Percentiles rank a stretch among this genome's conserved stretches.
These are phyloP conservation scores for Thumatha senex DNA, from an alignment of 2,888 invertebrate species.

Conservation along the genomic window DNA sequence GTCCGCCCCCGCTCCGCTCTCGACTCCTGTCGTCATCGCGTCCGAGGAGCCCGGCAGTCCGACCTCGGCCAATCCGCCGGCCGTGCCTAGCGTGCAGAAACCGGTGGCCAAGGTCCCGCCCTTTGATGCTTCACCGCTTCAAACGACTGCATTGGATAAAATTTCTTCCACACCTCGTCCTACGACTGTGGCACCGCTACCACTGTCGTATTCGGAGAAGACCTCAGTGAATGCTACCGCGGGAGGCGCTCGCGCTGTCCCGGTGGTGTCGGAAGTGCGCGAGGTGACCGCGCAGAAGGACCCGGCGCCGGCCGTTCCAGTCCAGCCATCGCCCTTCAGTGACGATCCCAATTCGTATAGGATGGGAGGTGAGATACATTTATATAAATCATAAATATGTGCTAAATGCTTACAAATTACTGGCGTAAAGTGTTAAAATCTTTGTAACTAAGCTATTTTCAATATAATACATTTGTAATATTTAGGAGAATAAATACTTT, in stretches of 20 bases:
- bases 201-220: slow-evolving; percentile 60
- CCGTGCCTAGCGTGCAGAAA: slow-evolving; percentile 66
- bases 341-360: slow-evolving; percentile 87
- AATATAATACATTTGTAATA: too few species aligned
- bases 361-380: slow-evolving; percentile 85
- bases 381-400: too few species aligned
- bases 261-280: slow-evolving; percentile 40
- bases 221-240: slow-evolving; percentile 31
- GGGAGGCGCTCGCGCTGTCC: slow-evolving; percentile 29
- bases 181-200: slow-evolving; percentile 32
- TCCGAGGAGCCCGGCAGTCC: slow-evolving; percentile 65
- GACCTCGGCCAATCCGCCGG: slow-evolving; percentile 49
- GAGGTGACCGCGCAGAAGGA: slow-evolving; percentile 54
- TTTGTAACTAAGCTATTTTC: too few species aligned
- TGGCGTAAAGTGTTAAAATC: too few species aligned
- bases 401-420: too few species aligned
- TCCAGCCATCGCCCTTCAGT: slow-evolving; percentile 76
- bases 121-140: slow-evolving; percentile 78
- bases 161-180: slow-evolving; percentile 42
- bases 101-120: slow-evolving; percentile 86
- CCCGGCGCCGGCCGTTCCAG: slow-evolving; percentile 61
- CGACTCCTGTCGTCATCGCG: slow-evolving; percentile 40
- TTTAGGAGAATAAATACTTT: too few species aligned
- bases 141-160: slow-evolving; percentile 56
- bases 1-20: slow-evolving; percentile 28